Conservation (phyloP, 2,113 vertebrate species). For the Mirza zaza region DNA sequence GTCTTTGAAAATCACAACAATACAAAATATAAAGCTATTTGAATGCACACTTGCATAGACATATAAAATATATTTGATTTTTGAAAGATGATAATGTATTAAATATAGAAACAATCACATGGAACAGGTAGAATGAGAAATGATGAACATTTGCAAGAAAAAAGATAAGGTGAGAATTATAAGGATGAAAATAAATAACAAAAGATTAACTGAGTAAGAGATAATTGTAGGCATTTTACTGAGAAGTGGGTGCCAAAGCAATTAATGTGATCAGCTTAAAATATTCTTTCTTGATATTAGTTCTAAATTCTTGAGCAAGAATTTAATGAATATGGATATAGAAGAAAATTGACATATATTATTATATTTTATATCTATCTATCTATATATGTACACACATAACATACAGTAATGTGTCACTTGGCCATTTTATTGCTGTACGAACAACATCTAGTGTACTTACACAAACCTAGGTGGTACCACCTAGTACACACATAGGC, state of each 20-base stretch:
- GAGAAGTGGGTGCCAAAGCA: neutral
- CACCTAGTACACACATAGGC: neutral
- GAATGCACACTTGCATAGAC: neutral
- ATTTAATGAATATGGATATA: neutral
- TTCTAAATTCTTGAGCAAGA: neutral
- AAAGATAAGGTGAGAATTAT: slow-evolving; percentile 37
- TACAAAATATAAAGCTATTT: neutral
- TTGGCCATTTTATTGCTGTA: neutral
- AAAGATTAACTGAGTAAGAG: slow-evolving; percentile 52
- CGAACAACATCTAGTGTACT: neutral
- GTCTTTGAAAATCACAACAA: neutral
- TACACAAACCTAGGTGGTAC: neutral
- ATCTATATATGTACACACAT: neutral
- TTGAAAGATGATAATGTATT: neutral
- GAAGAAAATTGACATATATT: neutral
- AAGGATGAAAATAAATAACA: slow-evolving; percentile 31
- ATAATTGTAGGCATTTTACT: slow-evolving; percentile 45
- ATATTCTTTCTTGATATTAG: neutral
- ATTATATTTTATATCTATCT: neutral
- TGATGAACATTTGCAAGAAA: slow-evolving; percentile 38
- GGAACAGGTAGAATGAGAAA: slow-evolving; percentile 12
- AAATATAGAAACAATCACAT: neutral
- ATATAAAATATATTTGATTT: neutral
- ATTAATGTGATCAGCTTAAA: neutral
- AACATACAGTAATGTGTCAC: neutral